These are phyloP conservation scores for Oxyteleia sp. DNA, from an alignment of 2,888 invertebrate species.

Conservation along the genomic window DNA sequence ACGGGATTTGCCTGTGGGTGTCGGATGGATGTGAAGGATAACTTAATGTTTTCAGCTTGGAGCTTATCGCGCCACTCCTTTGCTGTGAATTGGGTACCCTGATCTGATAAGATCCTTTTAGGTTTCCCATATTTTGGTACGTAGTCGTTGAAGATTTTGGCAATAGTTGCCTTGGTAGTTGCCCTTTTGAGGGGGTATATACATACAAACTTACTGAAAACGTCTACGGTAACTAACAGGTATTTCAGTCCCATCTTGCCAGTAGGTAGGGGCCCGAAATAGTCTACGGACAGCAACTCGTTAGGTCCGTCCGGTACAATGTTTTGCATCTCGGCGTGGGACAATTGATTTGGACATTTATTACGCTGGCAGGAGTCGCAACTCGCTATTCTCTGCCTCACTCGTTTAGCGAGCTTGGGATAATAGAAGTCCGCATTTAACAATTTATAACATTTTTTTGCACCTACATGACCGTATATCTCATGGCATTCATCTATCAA, in stretches of 20 bases:
- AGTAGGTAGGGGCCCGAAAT: constrained; percentile 61
- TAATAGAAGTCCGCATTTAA: constrained; percentile 21
- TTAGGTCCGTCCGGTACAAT: constrained; percentile 13
- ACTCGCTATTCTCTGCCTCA: neutral
- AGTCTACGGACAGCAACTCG: constrained; percentile 57
- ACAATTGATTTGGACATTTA: constrained; percentile 10
- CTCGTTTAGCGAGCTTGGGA: neutral
- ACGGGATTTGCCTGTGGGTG: constrained; percentile 19
- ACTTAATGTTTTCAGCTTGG: too few relatives aligned
- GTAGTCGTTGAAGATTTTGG: constrained; percentile 37
- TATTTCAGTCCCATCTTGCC: too few relatives aligned
- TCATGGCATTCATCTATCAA: neutral
- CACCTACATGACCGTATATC: neutral
- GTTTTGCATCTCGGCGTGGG: neutral
- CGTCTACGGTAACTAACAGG: too few relatives aligned
- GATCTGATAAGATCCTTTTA: constrained; percentile 2
- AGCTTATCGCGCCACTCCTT: too few relatives aligned
- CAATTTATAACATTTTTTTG: neutral
- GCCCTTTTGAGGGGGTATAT: too few relatives aligned
- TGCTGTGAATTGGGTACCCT: too few relatives aligned
- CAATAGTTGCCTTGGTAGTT: constrained; percentile 45
- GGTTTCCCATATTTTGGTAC: constrained; percentile 8
- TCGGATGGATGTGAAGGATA: too few relatives aligned
- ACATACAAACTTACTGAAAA: too few relatives aligned
- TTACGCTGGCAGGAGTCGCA: constrained; percentile 16